A percentile compares a stretch with the other conserved stretches of the same genome.
phyloP scores from a whole-genome alignment of 2,888 invertebrate genomes.

The Lepidocyrtoides sp. region DNA sequence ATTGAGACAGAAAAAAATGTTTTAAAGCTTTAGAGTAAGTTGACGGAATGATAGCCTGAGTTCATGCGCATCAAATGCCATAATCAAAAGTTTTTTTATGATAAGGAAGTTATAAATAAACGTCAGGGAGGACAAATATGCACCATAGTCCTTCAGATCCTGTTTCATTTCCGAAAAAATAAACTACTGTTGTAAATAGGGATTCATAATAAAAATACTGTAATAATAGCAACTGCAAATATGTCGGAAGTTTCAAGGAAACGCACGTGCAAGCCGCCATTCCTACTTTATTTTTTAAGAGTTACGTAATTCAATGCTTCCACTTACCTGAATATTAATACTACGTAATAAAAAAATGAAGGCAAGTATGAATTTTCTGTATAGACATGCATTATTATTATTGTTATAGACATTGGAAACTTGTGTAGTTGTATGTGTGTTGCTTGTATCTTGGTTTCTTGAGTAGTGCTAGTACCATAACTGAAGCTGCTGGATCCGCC shows the following conservation, averaged over 20 bases:
- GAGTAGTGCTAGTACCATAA: background rate
- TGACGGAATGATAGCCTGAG: conserved; percentile 31
- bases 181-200: background rate
- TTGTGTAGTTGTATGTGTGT: too few relatives aligned
- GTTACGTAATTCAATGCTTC: conserved; percentile 33
- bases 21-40: background rate
- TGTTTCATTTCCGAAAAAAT: background rate
- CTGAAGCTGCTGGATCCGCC: too few relatives aligned
- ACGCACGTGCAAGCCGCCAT: conserved; percentile 32
- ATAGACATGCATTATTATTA: too few relatives aligned
- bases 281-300: background rate
- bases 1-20: conserved; percentile 6
- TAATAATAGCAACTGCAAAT: conserved; percentile 23
- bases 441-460: too few relatives aligned
- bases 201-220: conserved; percentile 24
- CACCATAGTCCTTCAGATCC: background rate
- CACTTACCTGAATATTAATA: conserved; percentile 41
- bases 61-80: conserved; percentile 49
- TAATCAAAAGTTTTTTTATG: conserved; percentile 55
- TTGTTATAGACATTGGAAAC: too few relatives aligned
- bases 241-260: conserved; percentile 47
- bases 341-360: conserved; percentile 24
- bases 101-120: conserved; percentile 52
- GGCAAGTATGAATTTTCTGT: background rate
- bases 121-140: conserved; percentile 43